phyloP scores from a whole-genome alignment of 1,140 invertebrate genomes.

The Tetramorium parvispinum region DNA sequence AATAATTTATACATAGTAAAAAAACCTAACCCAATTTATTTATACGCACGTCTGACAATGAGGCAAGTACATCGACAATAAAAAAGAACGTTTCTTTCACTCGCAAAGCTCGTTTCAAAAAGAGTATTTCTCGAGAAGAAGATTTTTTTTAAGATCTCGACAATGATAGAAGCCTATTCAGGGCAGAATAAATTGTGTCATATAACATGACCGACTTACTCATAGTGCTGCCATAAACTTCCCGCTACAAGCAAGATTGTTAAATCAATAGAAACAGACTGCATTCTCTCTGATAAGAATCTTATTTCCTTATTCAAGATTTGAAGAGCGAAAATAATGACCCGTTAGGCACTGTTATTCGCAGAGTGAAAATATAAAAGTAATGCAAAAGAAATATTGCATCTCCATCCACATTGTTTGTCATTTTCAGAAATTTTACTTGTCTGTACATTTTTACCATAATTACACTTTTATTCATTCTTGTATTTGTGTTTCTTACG shows the following conservation, averaged over 20 bases:
- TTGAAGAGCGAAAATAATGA: background rate
- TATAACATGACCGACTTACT: background rate
- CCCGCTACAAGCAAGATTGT: background rate
- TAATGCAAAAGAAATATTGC: background rate
- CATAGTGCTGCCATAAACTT: background rate
- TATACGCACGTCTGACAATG: background rate
- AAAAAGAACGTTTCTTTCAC: background rate
- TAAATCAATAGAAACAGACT: constrained; percentile 17
- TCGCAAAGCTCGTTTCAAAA: background rate
- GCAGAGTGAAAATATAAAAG: background rate
- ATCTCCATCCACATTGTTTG: too few relatives aligned
- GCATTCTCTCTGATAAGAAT: constrained; percentile 6
- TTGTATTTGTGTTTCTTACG: background rate
- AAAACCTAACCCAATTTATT: background rate
- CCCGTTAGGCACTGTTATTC: background rate
- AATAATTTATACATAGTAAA: constrained; percentile 26
- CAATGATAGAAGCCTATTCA: background rate
- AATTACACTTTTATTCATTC: background rate
- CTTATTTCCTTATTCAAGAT: constrained; percentile 23
- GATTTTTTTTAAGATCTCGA: background rate
- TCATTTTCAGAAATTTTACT: background rate
- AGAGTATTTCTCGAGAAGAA: background rate
- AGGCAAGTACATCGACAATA: background rate
- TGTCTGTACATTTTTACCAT: background rate
- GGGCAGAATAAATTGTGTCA: background rate